Conservation (phyloP, 2,797 vertebrate species). For the Fringilla coelebs region DNA sequence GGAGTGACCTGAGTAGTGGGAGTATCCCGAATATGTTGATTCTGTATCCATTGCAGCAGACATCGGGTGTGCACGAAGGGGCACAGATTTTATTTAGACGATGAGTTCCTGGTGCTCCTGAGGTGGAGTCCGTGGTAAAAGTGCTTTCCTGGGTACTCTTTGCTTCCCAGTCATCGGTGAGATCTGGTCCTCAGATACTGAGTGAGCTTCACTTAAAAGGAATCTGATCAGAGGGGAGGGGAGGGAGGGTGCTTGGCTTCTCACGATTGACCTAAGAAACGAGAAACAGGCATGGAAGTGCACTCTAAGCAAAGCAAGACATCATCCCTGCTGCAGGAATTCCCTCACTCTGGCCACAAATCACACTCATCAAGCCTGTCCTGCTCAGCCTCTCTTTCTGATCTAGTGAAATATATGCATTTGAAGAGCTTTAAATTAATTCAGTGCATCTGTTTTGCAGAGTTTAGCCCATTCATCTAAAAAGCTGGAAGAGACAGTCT, state of each 20-base stretch:
- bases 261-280: slow-evolving; percentile 10
- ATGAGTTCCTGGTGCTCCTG: neutral
- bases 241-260: neutral
- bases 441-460: neutral
- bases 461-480: neutral
- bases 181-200: neutral
- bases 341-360: neutral
- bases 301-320: neutral
- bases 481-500: neutral
- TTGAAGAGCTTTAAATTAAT: neutral
- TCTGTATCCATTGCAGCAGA: slow-evolving; percentile 91
- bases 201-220: slow-evolving; percentile 10
- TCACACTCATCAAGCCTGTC: neutral
- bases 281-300: neutral
- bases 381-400: neutral
- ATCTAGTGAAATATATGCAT: neutral
- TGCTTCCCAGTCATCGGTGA: slow-evolving; percentile 27
- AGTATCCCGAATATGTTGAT: slow-evolving; percentile 95
- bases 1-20: slow-evolving; percentile 92
- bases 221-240: neutral
- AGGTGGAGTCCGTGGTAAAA: slow-evolving; percentile 36
- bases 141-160: slow-evolving; percentile 17
- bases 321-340: neutral
- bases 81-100: neutral
- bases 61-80: neutral